phyloP scores from a whole-genome alignment of 2,797 vertebrate genomes.

The Phataginus tetradactyla region DNA sequence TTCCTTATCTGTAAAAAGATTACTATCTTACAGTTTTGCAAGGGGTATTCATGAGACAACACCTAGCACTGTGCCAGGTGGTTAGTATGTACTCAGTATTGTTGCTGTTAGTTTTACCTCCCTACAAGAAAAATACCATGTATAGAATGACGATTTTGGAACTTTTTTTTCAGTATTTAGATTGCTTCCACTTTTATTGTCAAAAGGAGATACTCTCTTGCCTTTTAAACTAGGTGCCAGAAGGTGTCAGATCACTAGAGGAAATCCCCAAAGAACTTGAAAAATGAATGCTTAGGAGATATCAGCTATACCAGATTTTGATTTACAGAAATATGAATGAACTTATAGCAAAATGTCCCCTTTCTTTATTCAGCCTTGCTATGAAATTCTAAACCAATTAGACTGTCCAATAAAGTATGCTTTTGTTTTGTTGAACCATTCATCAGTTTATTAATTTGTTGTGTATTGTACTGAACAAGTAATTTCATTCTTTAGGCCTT shows the following conservation, averaged over 20 bases:
- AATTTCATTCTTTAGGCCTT: not conserved
- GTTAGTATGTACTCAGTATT: not conserved
- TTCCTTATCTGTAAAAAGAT: not conserved
- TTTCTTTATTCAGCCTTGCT: not conserved
- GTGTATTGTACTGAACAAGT: not conserved
- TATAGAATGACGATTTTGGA: not conserved
- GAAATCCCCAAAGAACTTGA: not conserved
- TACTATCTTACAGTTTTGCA: not conserved
- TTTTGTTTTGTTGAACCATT: not conserved
- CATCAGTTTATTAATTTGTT: not conserved
- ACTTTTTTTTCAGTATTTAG: not conserved
- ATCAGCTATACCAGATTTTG: not conserved
- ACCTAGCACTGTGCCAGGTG: not conserved
- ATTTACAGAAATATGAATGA: slow-evolving; percentile 10
- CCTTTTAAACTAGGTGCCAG: not conserved
- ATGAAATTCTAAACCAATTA: not conserved
- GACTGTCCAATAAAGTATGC: not conserved
- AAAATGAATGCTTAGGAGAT: not conserved
- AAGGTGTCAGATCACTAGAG: not conserved
- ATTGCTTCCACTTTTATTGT: not conserved
- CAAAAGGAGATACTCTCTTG: not conserved
- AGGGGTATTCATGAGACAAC: not conserved
- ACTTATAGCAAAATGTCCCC: not conserved
- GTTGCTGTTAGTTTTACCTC: not conserved
- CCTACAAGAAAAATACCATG: not conserved